A percentile compares a stretch with the other conserved stretches of the same genome.
Conservation (phyloP, 2,113 vertebrate genomes). For the Monopterus albus region DNA sequence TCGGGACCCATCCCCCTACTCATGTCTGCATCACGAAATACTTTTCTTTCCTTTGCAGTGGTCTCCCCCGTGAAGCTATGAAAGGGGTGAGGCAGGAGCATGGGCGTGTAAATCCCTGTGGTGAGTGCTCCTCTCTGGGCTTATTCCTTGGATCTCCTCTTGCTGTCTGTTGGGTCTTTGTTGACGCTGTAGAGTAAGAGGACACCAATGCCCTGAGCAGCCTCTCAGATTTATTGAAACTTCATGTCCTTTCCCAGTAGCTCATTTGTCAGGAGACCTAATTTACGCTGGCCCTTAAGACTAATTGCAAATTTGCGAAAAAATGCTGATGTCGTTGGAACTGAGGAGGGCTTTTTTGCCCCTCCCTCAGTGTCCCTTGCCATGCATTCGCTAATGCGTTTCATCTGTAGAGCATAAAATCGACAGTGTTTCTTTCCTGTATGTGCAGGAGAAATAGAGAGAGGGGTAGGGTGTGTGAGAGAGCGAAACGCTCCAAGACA, state of each 20-base stretch:
- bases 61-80: slow-evolving; percentile 41
- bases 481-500: slow-evolving; percentile 56
- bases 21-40: slow-evolving; percentile 64
- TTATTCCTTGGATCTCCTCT: slow-evolving; percentile 51
- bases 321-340: slow-evolving; percentile 99
- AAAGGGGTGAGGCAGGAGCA: slow-evolving; percentile 49
- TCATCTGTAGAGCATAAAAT: slow-evolving; percentile 96
- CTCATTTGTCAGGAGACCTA: slow-evolving; percentile 99
- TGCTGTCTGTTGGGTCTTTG: slow-evolving; percentile 64
- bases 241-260: slow-evolving; percentile 90
- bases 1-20: slow-evolving; percentile 57
- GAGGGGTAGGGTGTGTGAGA: slow-evolving; percentile 25
- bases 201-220: slow-evolving; percentile 72
- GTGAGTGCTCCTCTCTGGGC: slow-evolving; percentile 59
- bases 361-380: slow-evolving; percentile 92
- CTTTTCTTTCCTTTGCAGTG: slow-evolving; percentile 43
- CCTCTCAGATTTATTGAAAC: slow-evolving; percentile 85
- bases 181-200: slow-evolving; percentile 68
- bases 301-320: slow-evolving; percentile 99
- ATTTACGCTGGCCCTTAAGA: slow-evolving; percentile 99
- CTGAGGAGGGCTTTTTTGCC: slow-evolving; percentile 73
- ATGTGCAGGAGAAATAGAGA: slow-evolving; percentile 9
- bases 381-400: slow-evolving; percentile 96
- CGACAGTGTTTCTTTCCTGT: slow-evolving; percentile 86
- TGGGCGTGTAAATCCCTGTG: slow-evolving; percentile 50